Conservation (phyloP, 2,888 invertebrate genomes). For the Malthinus flaveolus region DNA sequence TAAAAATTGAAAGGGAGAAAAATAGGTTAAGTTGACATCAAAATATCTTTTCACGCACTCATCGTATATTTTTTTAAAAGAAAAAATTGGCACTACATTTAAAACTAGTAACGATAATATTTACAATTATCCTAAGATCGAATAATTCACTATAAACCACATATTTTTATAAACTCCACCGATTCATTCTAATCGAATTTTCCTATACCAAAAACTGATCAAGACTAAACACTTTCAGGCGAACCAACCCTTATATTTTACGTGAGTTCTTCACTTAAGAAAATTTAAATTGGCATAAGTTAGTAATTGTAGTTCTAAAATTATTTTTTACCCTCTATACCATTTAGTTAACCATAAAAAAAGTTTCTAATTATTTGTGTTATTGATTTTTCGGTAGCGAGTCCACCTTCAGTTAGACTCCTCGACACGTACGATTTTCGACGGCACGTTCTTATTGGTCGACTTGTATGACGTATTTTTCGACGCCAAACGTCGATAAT, state of each 20-base stretch:
- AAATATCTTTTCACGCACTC: too few relatives aligned
- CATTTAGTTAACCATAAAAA: too few relatives aligned
- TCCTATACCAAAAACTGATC: neutral
- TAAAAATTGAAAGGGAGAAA: too few relatives aligned
- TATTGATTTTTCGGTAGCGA: too few relatives aligned
- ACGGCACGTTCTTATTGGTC: conserved; percentile 8
- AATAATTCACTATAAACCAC: neutral
- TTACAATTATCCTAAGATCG: neutral
- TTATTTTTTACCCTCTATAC: too few relatives aligned
- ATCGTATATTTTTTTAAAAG: too few relatives aligned
- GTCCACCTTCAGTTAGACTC: neutral
- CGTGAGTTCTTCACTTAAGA: neutral
- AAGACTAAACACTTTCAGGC: too few relatives aligned
- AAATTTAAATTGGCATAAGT: neutral
- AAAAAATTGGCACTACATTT: too few relatives aligned
- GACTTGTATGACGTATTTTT: conserved; percentile 13
- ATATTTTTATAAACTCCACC: conserved; percentile 3
- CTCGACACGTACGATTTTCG: conserved; percentile 5
- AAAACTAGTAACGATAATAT: neutral
- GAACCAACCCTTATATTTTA: neutral
- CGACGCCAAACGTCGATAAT: conserved; percentile 23
- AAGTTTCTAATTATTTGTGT: too few relatives aligned
- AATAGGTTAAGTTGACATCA: too few relatives aligned
- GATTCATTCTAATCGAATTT: conserved; percentile 4
- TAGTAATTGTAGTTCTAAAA: too few relatives aligned